Evolutionary conservation across 2,888 invertebrate species (phyloP), one percentile per base, ranked within the genome.

Genomic region (Oligia strigilis): DNA sequence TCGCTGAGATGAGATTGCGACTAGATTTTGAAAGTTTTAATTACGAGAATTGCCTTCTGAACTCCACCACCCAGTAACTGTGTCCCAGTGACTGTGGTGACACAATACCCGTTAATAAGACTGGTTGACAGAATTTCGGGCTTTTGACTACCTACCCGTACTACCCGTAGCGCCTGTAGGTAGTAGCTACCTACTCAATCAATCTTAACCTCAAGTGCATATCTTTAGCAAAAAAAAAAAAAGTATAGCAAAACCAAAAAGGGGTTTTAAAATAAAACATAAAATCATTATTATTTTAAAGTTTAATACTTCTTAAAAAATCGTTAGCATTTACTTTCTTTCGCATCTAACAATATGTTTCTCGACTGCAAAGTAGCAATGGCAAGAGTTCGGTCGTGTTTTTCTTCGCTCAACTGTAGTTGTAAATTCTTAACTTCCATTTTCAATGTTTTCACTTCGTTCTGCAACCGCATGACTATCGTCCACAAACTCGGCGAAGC

Each of bases 401-500:
- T 97, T 93, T 98, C 98, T 86, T 98, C 98, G 83, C 98, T 98
- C 88, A 98, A 93, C 90, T 98, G 98, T 85, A 97, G 95, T 81
- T 97, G 97, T 80, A 98, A 93, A 87, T 97, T 95, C 82, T 97
- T 96, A 88, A 98, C 97, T 93, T 98, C 97, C 85, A 96, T 92
- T 93, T 98, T 98, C 87, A 98, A 95, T 80, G 97, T 97, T 91
- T 97, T 97, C 86, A 98, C 97, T 95, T 98, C 98, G 92, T 98
- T 98, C 93, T 98, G 98, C 90, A 98, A 94, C 83, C 98, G 97
- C 97, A 98, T 98, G 86, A 98, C 98, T 79, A 98, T 98, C 89
- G 98, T 98, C 94, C 98, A 98, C 90, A 98, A 95, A 91, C 98
- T 98, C 93, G 98, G 98, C 92, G 93, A 93, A 73, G 93, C 94